phyloP scores from a whole-genome alignment of 2,888 invertebrate genomes.

The Philereme transversata region DNA sequence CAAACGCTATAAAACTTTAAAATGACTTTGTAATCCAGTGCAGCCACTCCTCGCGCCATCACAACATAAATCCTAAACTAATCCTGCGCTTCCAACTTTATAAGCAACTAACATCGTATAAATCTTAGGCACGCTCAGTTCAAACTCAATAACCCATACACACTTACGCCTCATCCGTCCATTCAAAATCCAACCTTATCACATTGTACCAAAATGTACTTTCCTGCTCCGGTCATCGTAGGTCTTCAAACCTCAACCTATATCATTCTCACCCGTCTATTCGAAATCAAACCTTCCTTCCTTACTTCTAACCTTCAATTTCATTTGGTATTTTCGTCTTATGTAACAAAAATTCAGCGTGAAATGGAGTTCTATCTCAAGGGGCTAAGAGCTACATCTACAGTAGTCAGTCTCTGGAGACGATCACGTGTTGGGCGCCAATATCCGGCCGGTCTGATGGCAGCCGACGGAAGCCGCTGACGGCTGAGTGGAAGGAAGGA shows the following conservation, averaged over 20 bases:
- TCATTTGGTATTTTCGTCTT: neutral
- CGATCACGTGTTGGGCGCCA: conserved; percentile 27
- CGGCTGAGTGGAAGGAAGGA: conserved; percentile 13
- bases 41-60: conserved; percentile 17
- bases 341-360: neutral
- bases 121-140: conserved; percentile 30
- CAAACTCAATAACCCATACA: conserved; percentile 28
- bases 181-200: conserved; percentile 17
- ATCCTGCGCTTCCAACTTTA: conserved; percentile 32
- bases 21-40: conserved; percentile 15
- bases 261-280: neutral
- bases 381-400: conserved; percentile 7
- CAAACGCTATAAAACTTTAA: conserved; percentile 16
- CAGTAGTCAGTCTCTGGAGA: conserved; percentile 12
- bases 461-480: conserved; percentile 17
- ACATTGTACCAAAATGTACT: neutral
- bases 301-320: neutral
- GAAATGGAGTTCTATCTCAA: conserved; percentile 14
- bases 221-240: neutral
- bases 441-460: conserved; percentile 23
- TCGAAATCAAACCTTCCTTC: conserved; percentile 1
- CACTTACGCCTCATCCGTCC: neutral
- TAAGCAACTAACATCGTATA: conserved; percentile 31
- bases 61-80: conserved; percentile 34
- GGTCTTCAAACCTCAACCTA: conserved; percentile 1